Conservation (phyloP, 2,888 invertebrate species). For the Hemithea aestivaria region DNA sequence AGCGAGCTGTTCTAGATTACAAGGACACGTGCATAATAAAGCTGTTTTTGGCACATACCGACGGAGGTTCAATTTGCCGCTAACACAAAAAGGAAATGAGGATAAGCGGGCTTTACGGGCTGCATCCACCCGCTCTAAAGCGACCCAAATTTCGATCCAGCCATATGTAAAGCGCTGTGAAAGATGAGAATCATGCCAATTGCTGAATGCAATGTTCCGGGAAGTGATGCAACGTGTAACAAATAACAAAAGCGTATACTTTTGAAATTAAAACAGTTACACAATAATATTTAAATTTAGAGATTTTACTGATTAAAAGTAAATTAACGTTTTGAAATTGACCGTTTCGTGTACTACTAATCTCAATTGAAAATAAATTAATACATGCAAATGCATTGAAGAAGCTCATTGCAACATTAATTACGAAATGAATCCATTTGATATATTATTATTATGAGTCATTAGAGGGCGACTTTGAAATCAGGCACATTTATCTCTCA, state of each 20-base stretch:
- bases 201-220: conserved; percentile 51
- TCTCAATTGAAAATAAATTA: no score
- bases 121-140: conserved; percentile 40
- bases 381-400: no score
- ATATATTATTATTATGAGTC: no score
- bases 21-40: conserved; percentile 20
- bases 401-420: no score
- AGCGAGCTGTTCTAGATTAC: conserved; percentile 4
- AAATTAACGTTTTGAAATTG: no score
- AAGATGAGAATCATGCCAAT: conserved; percentile 58
- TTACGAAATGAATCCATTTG: no score
- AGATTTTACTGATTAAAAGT: no score
- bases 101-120: conserved; percentile 36
- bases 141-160: conserved; percentile 51
- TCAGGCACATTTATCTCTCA: no score
- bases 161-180: conserved; percentile 37
- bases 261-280: no score
- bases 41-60: conserved; percentile 25
- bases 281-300: no score
- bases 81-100: conserved; percentile 42
- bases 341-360: no score
- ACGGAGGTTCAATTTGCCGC: conserved; percentile 26
- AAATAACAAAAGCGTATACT: not conserved
- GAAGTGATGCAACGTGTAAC: conserved; percentile 38
- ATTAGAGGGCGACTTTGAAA: no score